Conservation (phyloP, 2,888 invertebrate genomes). For the Vannuccia rotundouncinata region DNA sequence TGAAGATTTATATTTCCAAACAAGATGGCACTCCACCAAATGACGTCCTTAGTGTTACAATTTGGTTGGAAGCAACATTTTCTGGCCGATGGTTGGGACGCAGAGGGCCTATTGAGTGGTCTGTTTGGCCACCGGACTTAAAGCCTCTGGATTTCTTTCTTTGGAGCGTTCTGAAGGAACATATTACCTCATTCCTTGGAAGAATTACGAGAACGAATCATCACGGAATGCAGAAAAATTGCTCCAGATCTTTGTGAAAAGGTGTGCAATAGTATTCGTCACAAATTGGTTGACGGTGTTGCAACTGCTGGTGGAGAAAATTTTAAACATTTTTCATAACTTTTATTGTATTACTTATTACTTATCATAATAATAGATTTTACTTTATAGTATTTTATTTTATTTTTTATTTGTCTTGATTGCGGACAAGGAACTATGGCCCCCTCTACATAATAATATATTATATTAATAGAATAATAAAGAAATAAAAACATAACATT, state of each 20-base stretch:
- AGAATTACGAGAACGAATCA: neutral
- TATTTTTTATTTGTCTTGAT: too few relatives aligned
- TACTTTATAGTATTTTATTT: too few relatives aligned
- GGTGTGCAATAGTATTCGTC: neutral
- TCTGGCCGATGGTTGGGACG: conserved; percentile 8
- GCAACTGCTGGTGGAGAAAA: neutral
- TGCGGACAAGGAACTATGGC: too few relatives aligned
- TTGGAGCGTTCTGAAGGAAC: conserved; percentile 18
- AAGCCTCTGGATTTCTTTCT: conserved; percentile 16
- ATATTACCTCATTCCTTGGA: neutral
- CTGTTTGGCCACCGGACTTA: conserved; percentile 4
- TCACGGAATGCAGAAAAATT: conserved; percentile 5
- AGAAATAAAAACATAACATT: too few relatives aligned
- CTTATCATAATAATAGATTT: neutral
- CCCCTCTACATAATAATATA: too few relatives aligned
- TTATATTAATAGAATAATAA: too few relatives aligned
- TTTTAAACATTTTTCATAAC: neutral
- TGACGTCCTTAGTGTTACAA: neutral
- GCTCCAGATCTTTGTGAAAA: conserved; percentile 14
- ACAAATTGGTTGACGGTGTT: neutral
- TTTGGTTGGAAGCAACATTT: conserved; percentile 12
- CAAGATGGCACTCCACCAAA: conserved; percentile 21
- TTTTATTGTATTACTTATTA: neutral
- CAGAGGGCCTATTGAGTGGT: conserved; percentile 24
- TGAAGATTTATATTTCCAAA: conserved; percentile 6